Percentiles rank a stretch among this genome's conserved stretches.
These are phyloP conservation scores for Lissonota sp. DNA, from an alignment of 2,888 invertebrate species.

Conservation along the genomic window DNA sequence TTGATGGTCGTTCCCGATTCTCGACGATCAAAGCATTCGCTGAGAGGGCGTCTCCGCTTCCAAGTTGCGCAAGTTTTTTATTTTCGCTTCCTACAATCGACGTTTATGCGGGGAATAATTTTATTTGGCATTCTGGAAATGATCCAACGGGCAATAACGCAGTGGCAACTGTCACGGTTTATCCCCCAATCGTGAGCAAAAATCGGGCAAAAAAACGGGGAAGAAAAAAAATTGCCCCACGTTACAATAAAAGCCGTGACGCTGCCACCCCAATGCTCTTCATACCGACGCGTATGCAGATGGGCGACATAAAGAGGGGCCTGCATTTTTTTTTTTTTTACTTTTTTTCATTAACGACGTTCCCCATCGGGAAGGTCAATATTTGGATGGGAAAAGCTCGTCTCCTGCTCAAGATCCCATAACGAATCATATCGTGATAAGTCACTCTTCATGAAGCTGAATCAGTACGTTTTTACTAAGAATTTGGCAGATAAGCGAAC, in stretches of 20 bases:
- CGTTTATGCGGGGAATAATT: slow-evolving; percentile 63
- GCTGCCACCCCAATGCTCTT: slow-evolving; percentile 51
- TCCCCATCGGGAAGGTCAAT: slow-evolving; percentile 71
- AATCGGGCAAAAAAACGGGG: slow-evolving; percentile 39
- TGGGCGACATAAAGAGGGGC: slow-evolving; percentile 71
- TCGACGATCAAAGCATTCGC: not conserved
- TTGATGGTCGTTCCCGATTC: no score
- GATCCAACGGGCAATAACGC: slow-evolving; percentile 71
- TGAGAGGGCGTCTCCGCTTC: not conserved
- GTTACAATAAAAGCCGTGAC: slow-evolving; percentile 62
- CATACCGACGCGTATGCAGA: slow-evolving; percentile 73
- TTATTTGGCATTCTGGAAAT: slow-evolving; percentile 79
- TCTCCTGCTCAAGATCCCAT: slow-evolving; percentile 75
- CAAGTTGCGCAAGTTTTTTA: slow-evolving; percentile 1
- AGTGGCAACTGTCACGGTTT: slow-evolving; percentile 77
- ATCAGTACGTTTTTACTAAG: slow-evolving; percentile 40
- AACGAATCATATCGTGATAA: slow-evolving; percentile 76
- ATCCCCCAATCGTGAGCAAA: slow-evolving; percentile 34
- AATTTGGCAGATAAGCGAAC: slow-evolving; percentile 18
- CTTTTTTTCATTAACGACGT: slow-evolving; percentile 58
- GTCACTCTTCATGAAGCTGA: slow-evolving; percentile 49
- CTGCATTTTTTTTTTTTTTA: slow-evolving; percentile 64
- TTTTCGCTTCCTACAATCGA: slow-evolving; percentile 19
- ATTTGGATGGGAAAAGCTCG: slow-evolving; percentile 78
- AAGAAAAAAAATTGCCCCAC: slow-evolving; percentile 62